Conservation (phyloP, 2,888 invertebrate genomes). For the Pollenia griseotomentosa region DNA sequence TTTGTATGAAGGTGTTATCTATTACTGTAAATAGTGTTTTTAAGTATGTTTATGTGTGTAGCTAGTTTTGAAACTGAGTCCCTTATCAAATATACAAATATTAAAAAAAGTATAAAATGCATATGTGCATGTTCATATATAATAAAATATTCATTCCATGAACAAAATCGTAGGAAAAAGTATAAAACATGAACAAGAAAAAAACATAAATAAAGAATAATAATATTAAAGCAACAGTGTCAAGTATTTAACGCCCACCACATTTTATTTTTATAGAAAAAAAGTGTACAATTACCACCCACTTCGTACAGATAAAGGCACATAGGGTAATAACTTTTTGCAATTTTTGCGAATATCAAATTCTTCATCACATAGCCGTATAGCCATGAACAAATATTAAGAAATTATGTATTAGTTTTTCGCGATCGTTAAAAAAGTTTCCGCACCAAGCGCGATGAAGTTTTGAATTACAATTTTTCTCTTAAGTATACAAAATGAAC, state of each 20-base stretch:
- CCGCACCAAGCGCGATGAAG: no score
- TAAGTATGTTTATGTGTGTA: neutral
- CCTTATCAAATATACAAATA: conserved; percentile 22
- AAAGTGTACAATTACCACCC: neutral
- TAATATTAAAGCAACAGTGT: conserved; percentile 33
- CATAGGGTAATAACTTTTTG: no score
- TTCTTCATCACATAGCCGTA: no score
- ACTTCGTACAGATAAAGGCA: no score
- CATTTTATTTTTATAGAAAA: neutral
- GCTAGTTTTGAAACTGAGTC: conserved; percentile 22
- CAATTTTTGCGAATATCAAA: no score
- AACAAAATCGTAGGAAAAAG: neutral
- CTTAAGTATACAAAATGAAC: no score
- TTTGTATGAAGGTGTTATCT: neutral
- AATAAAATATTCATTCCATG: neutral
- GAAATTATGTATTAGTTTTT: no score
- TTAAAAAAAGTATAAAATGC: conserved; percentile 24
- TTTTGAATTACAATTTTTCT: no score
- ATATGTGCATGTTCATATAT: conserved; percentile 6
- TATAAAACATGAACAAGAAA: neutral
- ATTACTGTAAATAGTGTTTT: neutral
- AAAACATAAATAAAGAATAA: neutral
- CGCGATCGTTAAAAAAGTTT: no score
- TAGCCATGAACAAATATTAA: no score
- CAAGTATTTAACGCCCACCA: conserved; percentile 2